These are phyloP conservation scores for Pipistrellus pipistrellus DNA, from an alignment of 2,797 vertebrate genomes.

Conservation along the genomic window DNA sequence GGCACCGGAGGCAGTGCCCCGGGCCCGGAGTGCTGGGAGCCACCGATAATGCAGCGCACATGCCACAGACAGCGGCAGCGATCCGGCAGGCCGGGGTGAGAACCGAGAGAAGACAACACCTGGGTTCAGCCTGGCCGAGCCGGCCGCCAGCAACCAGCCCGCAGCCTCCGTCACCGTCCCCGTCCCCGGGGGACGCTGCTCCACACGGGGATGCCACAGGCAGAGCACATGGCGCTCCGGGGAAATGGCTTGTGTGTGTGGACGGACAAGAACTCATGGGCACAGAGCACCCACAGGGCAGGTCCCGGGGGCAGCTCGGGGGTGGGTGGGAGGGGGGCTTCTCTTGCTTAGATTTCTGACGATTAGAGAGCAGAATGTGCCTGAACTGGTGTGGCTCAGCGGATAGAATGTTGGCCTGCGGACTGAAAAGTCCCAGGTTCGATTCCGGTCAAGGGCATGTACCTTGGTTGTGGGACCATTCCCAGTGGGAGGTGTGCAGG, in stretches of 20 bases:
- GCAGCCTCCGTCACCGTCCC: no score
- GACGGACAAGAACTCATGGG: background rate
- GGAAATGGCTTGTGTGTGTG: background rate
- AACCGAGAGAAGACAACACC: background rate
- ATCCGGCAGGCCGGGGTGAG: accelerated
- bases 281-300: background rate
- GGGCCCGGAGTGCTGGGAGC: background rate
- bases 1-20: accelerated
- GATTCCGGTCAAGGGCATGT: no score
- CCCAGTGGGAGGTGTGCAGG: no score
- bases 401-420: no score
- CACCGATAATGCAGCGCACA: accelerated
- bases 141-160: accelerated
- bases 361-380: background rate
- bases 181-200: background rate
- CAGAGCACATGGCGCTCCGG: background rate
- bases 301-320: background rate
- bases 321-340: background rate
- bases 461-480: no score
- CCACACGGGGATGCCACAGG: accelerated
- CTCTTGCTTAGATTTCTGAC: background rate
- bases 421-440: no score
- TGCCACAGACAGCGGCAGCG: accelerated
- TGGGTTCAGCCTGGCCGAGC: background rate
- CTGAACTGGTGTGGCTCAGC: no score